Percentiles rank a stretch among this genome's conserved stretches.
Conservation (phyloP, 2,797 vertebrate genomes). For the Rhabdophis nuchalis region DNA sequence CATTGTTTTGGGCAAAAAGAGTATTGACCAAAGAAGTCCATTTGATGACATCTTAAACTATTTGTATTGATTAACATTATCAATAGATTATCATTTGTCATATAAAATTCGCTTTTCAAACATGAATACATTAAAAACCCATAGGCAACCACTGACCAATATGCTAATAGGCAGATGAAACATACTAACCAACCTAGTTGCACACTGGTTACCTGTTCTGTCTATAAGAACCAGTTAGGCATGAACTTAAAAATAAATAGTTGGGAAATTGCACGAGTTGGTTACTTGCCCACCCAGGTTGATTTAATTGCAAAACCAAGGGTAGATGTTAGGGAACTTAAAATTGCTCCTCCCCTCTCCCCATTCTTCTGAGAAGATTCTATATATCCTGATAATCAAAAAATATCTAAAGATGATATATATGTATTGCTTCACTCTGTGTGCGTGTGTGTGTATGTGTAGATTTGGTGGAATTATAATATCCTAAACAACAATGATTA, state of each 20-base stretch:
- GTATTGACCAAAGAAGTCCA: conserved; percentile 92
- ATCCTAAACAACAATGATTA: conserved; percentile 66
- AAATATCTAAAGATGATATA: neutral
- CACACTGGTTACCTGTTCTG: conserved; percentile 84
- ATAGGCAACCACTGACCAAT: conserved; percentile 79
- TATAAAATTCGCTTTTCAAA: conserved; percentile 90
- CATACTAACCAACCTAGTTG: conserved; percentile 70
- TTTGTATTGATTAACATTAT: conserved; percentile 99
- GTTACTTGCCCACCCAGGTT: conserved; percentile 58
- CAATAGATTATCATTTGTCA: conserved; percentile 99
- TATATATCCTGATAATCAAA: conserved; percentile 57
- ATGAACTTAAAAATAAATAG: conserved; percentile 93
- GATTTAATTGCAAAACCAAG: conserved; percentile 61
- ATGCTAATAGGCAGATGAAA: conserved; percentile 66
- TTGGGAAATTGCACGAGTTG: conserved; percentile 68
- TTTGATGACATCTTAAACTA: conserved; percentile 99
- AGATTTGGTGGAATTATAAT: conserved; percentile 53
- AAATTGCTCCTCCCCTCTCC: conserved; percentile 34
- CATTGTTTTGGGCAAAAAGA: conserved; percentile 94
- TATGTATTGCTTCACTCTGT: neutral
- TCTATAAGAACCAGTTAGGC: conserved; percentile 83
- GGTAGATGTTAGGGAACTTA: conserved; percentile 53
- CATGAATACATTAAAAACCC: conserved; percentile 89
- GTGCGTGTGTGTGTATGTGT: neutral
- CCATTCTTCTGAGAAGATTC: conserved; percentile 66